A percentile compares a stretch with the other conserved stretches of the same genome.
Evolutionary conservation across 2,113 vertebrate species (phyloP).

Genomic region (Pelusios castaneus): DNA sequence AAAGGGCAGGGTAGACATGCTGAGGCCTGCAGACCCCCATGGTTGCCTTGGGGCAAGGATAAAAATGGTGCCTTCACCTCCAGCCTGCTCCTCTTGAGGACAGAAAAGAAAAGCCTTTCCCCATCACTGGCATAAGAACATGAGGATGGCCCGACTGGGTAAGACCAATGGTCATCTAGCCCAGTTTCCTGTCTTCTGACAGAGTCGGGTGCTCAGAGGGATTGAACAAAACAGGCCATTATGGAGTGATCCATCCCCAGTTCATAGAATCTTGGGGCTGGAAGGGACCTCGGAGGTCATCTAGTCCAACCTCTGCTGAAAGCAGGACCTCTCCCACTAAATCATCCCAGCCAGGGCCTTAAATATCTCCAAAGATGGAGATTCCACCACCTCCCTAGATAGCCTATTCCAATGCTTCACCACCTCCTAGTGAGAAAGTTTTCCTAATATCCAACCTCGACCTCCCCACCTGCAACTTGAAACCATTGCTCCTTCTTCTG

Average conservation of each 20-base stretch:
- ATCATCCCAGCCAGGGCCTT: no score
- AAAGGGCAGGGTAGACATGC: background rate
- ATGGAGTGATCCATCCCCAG: background rate
- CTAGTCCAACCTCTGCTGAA: no score
- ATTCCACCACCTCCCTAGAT: no score
- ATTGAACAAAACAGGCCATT: background rate
- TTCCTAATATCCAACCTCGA: no score
- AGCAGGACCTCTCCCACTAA: no score
- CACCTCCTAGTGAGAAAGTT: no score
- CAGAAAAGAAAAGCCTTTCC: background rate
- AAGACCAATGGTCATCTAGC: background rate
- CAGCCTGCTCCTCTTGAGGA: background rate
- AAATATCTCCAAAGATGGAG: no score
- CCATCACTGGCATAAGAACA: background rate
- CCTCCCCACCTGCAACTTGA: no score
- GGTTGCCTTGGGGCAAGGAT: background rate
- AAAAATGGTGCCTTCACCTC: background rate
- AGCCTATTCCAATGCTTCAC: no score
- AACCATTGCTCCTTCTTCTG: no score
- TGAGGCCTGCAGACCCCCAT: background rate
- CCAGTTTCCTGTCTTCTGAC: background rate
- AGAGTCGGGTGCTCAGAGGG: background rate
- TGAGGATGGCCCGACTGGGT: background rate
- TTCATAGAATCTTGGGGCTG: no score
- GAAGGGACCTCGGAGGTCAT: no score